Conservation (phyloP, 2,888 invertebrate species). For the Lamellibrachia columna region DNA sequence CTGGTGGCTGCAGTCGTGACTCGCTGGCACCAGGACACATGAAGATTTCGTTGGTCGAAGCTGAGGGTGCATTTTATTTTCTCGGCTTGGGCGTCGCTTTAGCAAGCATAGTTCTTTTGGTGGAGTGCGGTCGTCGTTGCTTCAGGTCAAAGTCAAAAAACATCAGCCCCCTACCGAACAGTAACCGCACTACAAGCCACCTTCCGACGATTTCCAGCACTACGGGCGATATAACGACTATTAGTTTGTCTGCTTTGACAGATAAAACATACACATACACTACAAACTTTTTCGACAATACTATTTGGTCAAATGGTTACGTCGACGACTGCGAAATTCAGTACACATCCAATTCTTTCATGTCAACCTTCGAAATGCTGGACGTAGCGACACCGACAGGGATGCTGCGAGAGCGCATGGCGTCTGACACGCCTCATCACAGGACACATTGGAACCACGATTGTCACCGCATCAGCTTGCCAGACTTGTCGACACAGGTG, state of each 20-base stretch:
- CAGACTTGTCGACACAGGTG: not conserved
- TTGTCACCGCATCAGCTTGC: not conserved
- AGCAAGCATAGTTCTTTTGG: slow-evolving; percentile 27
- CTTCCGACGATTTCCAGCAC: not conserved
- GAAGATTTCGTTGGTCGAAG: slow-evolving; percentile 36
- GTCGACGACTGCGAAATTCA: not conserved
- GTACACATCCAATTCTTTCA: not conserved
- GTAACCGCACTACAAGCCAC: not conserved
- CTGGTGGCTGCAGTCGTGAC: slow-evolving; percentile 30
- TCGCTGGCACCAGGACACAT: slow-evolving; percentile 31
- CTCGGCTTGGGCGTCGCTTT: slow-evolving; percentile 34
- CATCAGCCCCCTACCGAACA: not conserved
- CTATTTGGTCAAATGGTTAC: not conserved
- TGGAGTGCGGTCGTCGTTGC: slow-evolving; percentile 23
- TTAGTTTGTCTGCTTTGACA: not conserved
- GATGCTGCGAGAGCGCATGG: not conserved
- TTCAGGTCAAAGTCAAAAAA: not conserved
- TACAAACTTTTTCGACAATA: not conserved
- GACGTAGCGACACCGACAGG: not conserved
- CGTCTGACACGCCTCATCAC: not conserved
- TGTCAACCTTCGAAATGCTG: not conserved
- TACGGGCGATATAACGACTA: not conserved
- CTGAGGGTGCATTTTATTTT: slow-evolving; percentile 39
- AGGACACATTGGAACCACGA: not conserved
- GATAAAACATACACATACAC: not conserved